These are phyloP conservation scores for Ceratina japonica DNA, from an alignment of 1,140 invertebrate species.

Conservation along the genomic window DNA sequence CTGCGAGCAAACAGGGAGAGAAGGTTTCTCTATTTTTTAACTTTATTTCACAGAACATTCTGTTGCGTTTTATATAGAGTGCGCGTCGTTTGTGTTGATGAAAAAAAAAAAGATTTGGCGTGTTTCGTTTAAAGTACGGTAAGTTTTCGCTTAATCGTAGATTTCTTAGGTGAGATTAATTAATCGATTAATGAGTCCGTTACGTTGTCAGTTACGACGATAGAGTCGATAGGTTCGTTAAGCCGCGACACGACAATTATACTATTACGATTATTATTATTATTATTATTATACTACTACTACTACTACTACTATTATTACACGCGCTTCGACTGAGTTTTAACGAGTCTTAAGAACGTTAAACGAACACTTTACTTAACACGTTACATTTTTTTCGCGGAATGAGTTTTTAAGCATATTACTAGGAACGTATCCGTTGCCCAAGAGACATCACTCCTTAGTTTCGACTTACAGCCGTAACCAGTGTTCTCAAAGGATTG, in stretches of 20 bases:
- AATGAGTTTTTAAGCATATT: not conserved
- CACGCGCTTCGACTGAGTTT: slow-evolving; percentile 7
- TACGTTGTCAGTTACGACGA: slow-evolving; percentile 34
- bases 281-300: no score
- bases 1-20: not conserved
- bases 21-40: no score
- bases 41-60: slow-evolving; percentile 5
- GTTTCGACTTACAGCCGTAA: slow-evolving; percentile 5
- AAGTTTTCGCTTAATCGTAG: slow-evolving; percentile 38
- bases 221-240: slow-evolving; percentile 27
- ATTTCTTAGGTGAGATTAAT: slow-evolving; percentile 25
- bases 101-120: slow-evolving; percentile 5
- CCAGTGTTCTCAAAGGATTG: slow-evolving; percentile 28
- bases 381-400: slow-evolving; percentile 2
- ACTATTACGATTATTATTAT: no score
- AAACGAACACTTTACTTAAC: not conserved
- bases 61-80: slow-evolving; percentile 30
- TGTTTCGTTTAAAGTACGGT: slow-evolving; percentile 32
- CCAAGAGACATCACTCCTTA: not conserved
- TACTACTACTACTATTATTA: no score
- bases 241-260: not conserved
- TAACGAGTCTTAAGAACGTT: slow-evolving; percentile 2
- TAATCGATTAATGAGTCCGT: not conserved
- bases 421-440: no score
- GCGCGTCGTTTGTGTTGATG: slow-evolving; percentile 18